Base-by-base conservation (phyloP, 2,797 vertebrate genomes). In the Anguilla megastoma region DNA sequence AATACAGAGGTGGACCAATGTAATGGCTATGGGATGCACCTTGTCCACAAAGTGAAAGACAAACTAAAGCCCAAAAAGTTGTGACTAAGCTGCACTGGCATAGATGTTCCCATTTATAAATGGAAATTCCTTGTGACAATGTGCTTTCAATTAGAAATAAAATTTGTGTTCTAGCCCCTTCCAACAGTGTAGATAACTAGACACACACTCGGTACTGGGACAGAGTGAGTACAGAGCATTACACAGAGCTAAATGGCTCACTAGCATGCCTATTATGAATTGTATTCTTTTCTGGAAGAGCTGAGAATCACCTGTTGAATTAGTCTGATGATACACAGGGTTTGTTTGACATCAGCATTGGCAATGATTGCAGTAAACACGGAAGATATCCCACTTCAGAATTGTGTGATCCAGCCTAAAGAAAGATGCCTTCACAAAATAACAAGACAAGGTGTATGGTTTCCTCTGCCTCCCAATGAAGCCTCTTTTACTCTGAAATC, bases 361-460 rank as follows among this genome's bases (percentile, higher is more conserved):
- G 36, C 74, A 79, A 52, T 2, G 54, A 84, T 24, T 16, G 58
- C 48, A 30, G 80, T 45, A 58, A 84, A 84, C 48, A 54, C 7
- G 6, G 48, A 84, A 60, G 58, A 66, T 21, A 84, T 33, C 36
- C 82, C 50, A 33, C n/a, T 36, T 52, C n/a, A 9, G 27, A 84
- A 87, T n/a, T 82, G 82, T 82, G 82, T 71, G 84, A 82, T 84
- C 58, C 36, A n/a, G 71, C 2, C 33, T 76, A 76, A 76, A 76
- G 71, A 76, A 41, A 18, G 6, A 33, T 1, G 2, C 21, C 1
- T 36, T 82, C 79, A 82, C 41, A 82, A 48, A 8, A 79, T 36
- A 18, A 36, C 36, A 79, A 48, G 18, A 33, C 18, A n/a, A 45
- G 9, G 79, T 82, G 36, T 82, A 45, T 82, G 36, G 79, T 80